Percentiles rank a stretch among this genome's conserved stretches.
Evolutionary conservation across 2,797 vertebrate genomes (phyloP).

Genomic region (Diplodus puntazzo): DNA sequence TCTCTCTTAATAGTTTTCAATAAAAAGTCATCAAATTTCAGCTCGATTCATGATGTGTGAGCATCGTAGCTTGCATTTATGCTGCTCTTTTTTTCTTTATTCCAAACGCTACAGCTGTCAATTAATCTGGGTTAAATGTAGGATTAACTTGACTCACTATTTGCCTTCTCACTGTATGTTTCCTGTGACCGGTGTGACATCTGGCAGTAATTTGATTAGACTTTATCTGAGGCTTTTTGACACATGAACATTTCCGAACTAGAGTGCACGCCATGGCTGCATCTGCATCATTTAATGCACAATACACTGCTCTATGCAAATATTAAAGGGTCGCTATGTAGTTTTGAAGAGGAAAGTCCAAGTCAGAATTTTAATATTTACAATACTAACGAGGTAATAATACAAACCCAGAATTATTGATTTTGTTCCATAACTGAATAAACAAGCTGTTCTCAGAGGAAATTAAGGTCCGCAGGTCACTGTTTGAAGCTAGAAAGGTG

Average conservation of each 20-base stretch:
- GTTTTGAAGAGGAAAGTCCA: too few species aligned
- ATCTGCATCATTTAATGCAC: neutral
- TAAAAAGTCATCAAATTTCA: slow-evolving; percentile 24
- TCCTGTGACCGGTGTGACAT: slow-evolving; percentile 33
- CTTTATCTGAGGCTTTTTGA: slow-evolving; percentile 10
- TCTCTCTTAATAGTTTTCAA: neutral
- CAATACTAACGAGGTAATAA: too few species aligned
- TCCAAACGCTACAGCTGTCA: slow-evolving; percentile 36
- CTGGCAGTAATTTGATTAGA: slow-evolving; percentile 22
- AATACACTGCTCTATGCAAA: slow-evolving; percentile 7
- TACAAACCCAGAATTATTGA: too few species aligned
- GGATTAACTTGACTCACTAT: slow-evolving; percentile 53
- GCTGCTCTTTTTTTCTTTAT: neutral
- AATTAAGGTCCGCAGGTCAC: too few species aligned
- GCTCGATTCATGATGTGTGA: slow-evolving; percentile 5
- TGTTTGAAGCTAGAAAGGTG: too few species aligned
- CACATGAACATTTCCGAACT: slow-evolving; percentile 9
- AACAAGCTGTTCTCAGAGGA: too few species aligned
- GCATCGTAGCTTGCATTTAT: slow-evolving; percentile 14
- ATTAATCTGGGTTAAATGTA: slow-evolving; percentile 60
- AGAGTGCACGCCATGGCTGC: neutral
- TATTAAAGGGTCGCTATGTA: neutral
- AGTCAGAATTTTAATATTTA: too few species aligned
- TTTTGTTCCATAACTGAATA: too few species aligned
- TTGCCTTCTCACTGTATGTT: slow-evolving; percentile 42